Evolutionary conservation across 2,888 invertebrate species (phyloP).

Genomic region (Nomada fabriciana): DNA sequence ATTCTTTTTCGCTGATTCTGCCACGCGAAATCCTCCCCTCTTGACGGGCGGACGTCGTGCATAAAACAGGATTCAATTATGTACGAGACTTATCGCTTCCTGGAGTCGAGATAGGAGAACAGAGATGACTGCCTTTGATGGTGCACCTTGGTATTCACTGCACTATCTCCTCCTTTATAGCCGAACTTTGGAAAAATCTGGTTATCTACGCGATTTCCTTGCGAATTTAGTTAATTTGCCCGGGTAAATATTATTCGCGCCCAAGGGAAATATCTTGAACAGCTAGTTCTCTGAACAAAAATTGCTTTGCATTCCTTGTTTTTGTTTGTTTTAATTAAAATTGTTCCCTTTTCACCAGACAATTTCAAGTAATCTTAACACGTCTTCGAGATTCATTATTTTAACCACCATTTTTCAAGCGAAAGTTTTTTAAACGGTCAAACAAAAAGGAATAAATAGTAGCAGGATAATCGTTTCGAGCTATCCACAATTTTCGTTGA

Average conservation of each 20-base stretch:
- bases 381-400: no score
- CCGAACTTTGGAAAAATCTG: conserved; percentile 35
- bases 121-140: conserved; percentile 38
- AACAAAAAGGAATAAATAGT: no score
- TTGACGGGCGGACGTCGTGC: conserved; percentile 40
- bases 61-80: conserved; percentile 60
- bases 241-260: neutral
- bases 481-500: neutral
- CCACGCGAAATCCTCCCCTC: conserved; percentile 24
- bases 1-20: neutral
- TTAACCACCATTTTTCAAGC: no score
- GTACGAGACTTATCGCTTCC: conserved; percentile 50
- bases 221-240: conserved; percentile 47
- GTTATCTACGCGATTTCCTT: conserved; percentile 28
- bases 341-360: neutral
- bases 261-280: neutral
- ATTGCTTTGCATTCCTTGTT: neutral
- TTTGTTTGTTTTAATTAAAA: no score
- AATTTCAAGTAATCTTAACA: no score
- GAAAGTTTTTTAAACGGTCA: no score
- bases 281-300: neutral
- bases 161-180: conserved; percentile 32
- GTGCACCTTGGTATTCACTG: conserved; percentile 27
- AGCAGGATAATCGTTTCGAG: no score
- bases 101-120: conserved; percentile 37